Evolutionary conservation across 2,113 vertebrate genomes (phyloP).

Genomic region (Osmerus eperlanus): DNA sequence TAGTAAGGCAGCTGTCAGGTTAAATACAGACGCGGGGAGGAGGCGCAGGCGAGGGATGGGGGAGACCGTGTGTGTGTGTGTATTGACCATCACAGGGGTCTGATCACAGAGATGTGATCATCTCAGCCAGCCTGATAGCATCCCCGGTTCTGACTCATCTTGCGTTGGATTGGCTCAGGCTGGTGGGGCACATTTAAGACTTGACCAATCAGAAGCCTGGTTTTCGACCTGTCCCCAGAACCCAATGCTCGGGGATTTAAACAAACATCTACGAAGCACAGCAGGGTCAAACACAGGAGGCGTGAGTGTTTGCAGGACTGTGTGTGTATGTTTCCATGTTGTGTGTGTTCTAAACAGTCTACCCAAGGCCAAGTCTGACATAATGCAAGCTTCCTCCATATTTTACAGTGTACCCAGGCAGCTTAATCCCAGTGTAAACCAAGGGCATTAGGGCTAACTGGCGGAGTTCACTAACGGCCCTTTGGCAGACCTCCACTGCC

Average conservation of each 20-base stretch:
- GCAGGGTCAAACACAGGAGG: background rate
- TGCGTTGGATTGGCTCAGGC: conserved; percentile 3
- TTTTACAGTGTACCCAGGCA: conserved; percentile 12
- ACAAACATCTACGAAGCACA: background rate
- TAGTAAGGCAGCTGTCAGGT: conserved; percentile 76
- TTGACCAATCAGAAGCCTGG: conserved; percentile 27
- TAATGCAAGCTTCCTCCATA: conserved; percentile 7
- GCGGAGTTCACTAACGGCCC: conserved; percentile 44
- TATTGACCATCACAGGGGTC: conserved; percentile 34
- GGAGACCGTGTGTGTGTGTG: conserved; percentile 25
- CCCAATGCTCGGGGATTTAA: conserved; percentile 10
- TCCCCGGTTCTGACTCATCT: conserved; percentile 16
- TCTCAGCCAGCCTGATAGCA: conserved; percentile 33
- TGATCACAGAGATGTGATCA: conserved; percentile 41
- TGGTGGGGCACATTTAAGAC: conserved; percentile 10
- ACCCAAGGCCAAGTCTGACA: conserved; percentile 20
- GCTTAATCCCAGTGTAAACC: conserved; percentile 6
- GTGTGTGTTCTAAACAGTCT: conserved; percentile 43
- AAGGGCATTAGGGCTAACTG: conserved; percentile 35
- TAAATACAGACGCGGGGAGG: conserved; percentile 53
- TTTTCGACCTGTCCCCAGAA: background rate
- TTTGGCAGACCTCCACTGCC: background rate
- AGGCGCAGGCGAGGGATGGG: background rate
- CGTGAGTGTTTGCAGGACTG: conserved; percentile 18
- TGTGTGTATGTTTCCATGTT: conserved; percentile 17